Base-by-base conservation (phyloP, 1,140 invertebrate genomes). In the Charaxes varanes region DNA sequence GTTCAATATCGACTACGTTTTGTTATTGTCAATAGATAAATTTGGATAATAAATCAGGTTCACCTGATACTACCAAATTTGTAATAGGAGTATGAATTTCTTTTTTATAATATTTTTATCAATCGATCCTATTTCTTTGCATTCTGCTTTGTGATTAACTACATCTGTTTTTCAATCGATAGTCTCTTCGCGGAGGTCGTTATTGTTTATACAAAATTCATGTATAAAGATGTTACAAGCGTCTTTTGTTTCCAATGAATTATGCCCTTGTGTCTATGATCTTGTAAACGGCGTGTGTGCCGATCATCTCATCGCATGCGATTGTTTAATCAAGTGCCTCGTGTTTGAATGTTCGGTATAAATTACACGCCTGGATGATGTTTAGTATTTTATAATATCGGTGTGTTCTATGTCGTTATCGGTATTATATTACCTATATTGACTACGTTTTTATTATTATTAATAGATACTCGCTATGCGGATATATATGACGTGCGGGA, bases 151-250 rank as follows among this genome's bases (percentile, higher is more conserved):
- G n/a, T n/a, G n/a, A n/a, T n/a, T n/a, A n/a, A n/a, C n/a, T n/a
- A n/a, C n/a, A 43, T 38, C 44, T 35, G 42, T 32, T 47, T 41
- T 35, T 23, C 16, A 24, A 42, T 37, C 35, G 55, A 65, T 67
- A 53, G 35, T 47, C 50, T 64, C 52, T 57, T 45, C 49, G 10
- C 28, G 22, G 34, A 53, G 56, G 52, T 58, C 59, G 41, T 46
- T 33, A 55, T 65, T 65, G 62, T 62, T 57, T 54, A 56, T 64
- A 62, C 41, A 62, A 28, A 27, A 16, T 34, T 21, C 3, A 4
- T 23, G 12, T 35, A 23, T 23, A 34, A 19, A 12, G 8, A 27
- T 35, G 22, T 27, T 34, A 43, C 30, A 43, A 49, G 53, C 41
- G n/a, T 31, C 52, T 58, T 51, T 64, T 65, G 52, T 65, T 48